Conservation (phyloP, 2,888 invertebrate genomes). For the Ramazzottius varieornatus region DNA sequence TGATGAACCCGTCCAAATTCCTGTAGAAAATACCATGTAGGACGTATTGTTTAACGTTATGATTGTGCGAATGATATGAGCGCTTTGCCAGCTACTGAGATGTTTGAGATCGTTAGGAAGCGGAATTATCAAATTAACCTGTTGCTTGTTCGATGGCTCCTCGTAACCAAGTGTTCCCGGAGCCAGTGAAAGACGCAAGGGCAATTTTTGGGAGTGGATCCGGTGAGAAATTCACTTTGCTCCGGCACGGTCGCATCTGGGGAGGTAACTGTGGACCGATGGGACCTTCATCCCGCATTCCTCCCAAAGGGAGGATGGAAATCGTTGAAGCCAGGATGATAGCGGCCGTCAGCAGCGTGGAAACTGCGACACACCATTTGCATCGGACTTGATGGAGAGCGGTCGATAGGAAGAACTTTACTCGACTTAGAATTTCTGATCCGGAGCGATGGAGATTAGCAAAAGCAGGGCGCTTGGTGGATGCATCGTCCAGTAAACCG, state of each 20-base stretch:
- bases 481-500: neutral
- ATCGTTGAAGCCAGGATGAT: neutral
- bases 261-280: neutral
- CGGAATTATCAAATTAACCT: too few relatives aligned
- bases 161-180: neutral
- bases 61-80: neutral
- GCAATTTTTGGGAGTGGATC: neutral
- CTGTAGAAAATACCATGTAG: neutral
- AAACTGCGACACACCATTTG: neutral
- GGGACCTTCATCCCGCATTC: neutral
- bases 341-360: neutral
- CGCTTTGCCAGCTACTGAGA: neutral
- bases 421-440: too few relatives aligned
- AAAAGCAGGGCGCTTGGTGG: neutral
- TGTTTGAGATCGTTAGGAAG: too few relatives aligned
- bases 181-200: neutral
- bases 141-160: neutral
- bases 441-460: too few relatives aligned
- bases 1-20: neutral
- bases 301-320: neutral
- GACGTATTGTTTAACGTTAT: neutral
- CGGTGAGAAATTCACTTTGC: neutral
- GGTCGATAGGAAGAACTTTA: neutral
- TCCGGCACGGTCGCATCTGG: slow-evolving; percentile 2
- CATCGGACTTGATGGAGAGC: neutral